Evolutionary conservation across 1,140 invertebrate genomes (phyloP).

Genomic region (Coptotermes formosanus): DNA sequence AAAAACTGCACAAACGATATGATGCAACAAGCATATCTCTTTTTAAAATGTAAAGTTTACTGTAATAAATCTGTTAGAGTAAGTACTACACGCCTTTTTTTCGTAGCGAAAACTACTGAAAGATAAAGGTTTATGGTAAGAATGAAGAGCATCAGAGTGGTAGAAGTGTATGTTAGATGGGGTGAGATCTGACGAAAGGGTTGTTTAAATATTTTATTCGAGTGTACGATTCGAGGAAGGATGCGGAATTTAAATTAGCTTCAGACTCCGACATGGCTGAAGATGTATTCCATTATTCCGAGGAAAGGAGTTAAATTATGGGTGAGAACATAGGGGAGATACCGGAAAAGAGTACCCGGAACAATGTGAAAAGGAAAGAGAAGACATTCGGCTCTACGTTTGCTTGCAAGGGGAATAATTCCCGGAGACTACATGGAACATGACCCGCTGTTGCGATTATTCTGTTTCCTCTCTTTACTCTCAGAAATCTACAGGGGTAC

Average conservation of each 20-base stretch:
- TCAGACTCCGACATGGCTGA: constrained; percentile 6
- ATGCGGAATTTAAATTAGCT: constrained; percentile 16
- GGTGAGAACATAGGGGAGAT: not conserved
- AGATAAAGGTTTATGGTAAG: no score
- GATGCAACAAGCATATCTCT: no score
- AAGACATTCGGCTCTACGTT: not conserved
- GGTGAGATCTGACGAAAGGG: not conserved
- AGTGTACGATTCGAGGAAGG: constrained; percentile 1
- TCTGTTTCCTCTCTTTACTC: not conserved
- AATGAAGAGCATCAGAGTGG: no score
- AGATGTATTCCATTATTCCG: not conserved
- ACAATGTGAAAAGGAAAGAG: not conserved
- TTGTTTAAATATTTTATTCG: not conserved
- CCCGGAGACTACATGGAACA: not conserved
- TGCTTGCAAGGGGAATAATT: not conserved
- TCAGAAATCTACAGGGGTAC: not conserved
- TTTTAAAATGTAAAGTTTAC: no score
- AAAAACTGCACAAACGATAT: no score
- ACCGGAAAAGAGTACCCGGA: not conserved
- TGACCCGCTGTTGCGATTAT: not conserved
- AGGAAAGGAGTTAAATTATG: not conserved
- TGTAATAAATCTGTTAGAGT: no score
- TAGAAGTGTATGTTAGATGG: no score
- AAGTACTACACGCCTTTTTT: no score
- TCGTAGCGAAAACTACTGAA: no score